Evolutionary conservation across 2,113 vertebrate genomes (phyloP).

Genomic region (Perognathus longimembris): DNA sequence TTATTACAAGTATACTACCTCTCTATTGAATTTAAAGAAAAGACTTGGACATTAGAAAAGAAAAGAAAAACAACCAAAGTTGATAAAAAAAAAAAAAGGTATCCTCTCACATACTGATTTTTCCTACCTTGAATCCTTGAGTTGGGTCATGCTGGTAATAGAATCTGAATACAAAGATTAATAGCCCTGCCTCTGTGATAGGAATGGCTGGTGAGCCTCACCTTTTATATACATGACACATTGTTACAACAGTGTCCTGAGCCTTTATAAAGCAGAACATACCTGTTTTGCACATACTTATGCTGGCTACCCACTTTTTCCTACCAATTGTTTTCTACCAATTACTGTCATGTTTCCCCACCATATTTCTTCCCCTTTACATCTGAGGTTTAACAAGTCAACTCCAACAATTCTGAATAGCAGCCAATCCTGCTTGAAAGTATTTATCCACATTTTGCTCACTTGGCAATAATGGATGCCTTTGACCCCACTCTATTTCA

Average conservation of each 20-base stretch:
- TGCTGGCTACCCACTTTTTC: slow-evolving; percentile 59
- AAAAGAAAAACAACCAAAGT: background rate
- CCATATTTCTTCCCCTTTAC: slow-evolving; percentile 63
- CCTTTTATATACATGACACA: slow-evolving; percentile 28
- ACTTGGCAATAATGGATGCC: slow-evolving; percentile 60
- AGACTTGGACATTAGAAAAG: no score
- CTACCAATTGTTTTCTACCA: slow-evolving; percentile 57
- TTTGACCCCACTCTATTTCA: no score
- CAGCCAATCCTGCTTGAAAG: slow-evolving; percentile 16
- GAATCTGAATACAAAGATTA: background rate
- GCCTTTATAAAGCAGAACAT: slow-evolving; percentile 70
- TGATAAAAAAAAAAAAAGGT: slow-evolving; percentile 43
- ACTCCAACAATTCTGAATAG: background rate
- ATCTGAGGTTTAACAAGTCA: slow-evolving; percentile 55
- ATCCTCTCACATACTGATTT: slow-evolving; percentile 49
- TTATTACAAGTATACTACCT: slow-evolving; percentile 65
- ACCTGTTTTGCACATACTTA: slow-evolving; percentile 73
- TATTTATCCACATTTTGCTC: slow-evolving; percentile 44
- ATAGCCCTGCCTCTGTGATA: background rate
- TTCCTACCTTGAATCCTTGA: background rate
- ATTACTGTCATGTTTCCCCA: slow-evolving; percentile 24
- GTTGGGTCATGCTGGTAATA: slow-evolving; percentile 6
- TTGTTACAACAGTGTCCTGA: slow-evolving; percentile 54
- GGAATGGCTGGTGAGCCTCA: slow-evolving; percentile 31
- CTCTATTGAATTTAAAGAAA: slow-evolving; percentile 62